Evolutionary conservation across 2,113 vertebrate species (phyloP).

Genomic region (Piaya cayana): DNA sequence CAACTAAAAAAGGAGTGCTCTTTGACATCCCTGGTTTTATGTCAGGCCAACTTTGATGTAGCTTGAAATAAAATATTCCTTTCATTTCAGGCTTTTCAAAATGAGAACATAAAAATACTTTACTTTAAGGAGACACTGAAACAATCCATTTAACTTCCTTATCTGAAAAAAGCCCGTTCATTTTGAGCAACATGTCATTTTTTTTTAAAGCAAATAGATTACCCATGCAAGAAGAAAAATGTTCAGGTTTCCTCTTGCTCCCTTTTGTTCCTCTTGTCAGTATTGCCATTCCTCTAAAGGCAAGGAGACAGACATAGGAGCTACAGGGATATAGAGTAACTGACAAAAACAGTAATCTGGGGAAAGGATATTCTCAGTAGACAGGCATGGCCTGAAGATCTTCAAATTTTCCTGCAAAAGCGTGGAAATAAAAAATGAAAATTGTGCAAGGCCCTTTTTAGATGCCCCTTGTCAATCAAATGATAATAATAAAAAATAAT

Average conservation of each 20-base stretch:
- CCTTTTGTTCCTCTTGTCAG: background rate
- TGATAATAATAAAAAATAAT: background rate
- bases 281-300: background rate
- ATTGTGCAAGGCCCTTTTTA: background rate
- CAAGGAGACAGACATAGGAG: background rate
- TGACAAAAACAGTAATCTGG: background rate
- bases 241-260: background rate
- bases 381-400: background rate
- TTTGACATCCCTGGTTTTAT: background rate
- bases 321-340: background rate
- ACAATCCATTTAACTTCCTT: background rate
- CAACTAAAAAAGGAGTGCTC: background rate
- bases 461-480: background rate
- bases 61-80: background rate
- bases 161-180: background rate
- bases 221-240: background rate
- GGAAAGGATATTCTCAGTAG: background rate
- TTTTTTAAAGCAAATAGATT: background rate
- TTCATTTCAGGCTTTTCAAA: constrained; percentile 2
- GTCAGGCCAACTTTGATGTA: background rate
- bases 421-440: background rate
- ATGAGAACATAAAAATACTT: background rate
- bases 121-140: background rate
- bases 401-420: background rate
- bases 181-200: background rate